Conservation (phyloP, 2,888 invertebrate genomes). For the Polymixis lichenea region DNA sequence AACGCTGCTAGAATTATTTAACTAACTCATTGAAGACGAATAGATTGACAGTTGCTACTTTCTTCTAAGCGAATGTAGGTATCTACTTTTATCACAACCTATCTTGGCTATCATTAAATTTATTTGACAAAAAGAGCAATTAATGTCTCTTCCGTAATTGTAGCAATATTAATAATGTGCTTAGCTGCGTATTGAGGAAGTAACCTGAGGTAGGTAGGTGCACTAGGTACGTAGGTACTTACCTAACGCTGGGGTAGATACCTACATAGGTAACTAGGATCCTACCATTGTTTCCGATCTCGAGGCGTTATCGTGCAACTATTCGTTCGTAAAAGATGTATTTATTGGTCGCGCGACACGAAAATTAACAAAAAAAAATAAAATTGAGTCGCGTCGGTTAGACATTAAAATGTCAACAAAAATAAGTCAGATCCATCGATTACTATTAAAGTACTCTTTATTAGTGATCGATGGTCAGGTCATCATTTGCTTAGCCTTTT, state of each 20-base stretch:
- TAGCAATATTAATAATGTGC: background rate
- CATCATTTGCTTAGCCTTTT: no score
- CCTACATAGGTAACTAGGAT: background rate
- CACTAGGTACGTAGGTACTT: background rate
- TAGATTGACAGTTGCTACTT: background rate
- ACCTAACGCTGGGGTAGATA: background rate
- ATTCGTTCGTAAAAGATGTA: background rate
- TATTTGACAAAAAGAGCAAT: background rate
- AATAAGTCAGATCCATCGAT: no score
- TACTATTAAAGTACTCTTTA: no score
- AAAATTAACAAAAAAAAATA: no score
- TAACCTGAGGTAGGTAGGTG: background rate
- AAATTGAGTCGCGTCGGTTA: no score
- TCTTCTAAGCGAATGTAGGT: background rate
- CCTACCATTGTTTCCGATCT: background rate
- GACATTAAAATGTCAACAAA: no score
- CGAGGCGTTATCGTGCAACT: background rate
- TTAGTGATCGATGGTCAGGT: no score
- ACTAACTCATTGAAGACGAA: background rate
- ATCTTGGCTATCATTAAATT: background rate
- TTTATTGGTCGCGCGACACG: no score
- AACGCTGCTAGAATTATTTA: slow-evolving; percentile 14
- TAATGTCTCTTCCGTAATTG: slow-evolving; percentile 6
- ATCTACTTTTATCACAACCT: background rate
- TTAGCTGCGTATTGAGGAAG: slow-evolving; percentile 7